Conservation (phyloP, 2,888 invertebrate genomes). For the Oxyscelio sp. region DNA sequence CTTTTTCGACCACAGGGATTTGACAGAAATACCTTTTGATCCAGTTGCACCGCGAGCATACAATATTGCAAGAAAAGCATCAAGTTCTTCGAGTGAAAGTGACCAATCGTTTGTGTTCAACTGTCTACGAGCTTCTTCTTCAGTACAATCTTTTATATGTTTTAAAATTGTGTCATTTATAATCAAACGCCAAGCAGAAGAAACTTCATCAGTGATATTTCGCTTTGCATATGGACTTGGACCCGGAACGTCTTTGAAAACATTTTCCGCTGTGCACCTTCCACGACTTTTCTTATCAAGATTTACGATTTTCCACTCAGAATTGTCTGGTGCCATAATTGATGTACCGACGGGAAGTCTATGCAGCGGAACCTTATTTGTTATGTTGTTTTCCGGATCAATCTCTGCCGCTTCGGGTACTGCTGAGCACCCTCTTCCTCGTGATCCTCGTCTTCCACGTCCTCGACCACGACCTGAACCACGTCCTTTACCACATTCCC, state of each 20-base stretch:
- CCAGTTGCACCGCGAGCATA: constrained; percentile 10
- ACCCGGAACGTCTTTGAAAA: constrained; percentile 22
- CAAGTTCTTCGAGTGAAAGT: background rate
- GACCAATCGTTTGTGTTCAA: background rate
- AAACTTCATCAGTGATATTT: constrained; percentile 17
- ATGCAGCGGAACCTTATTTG: background rate
- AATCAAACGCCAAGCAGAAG: background rate
- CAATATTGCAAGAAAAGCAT: constrained; percentile 5
- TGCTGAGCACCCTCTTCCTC: constrained; percentile 11
- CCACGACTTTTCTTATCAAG: background rate
- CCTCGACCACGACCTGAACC: constrained; percentile 9
- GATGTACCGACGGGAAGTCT: constrained; percentile 5
- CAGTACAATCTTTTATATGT: constrained; percentile 3
- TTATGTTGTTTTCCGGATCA: background rate
- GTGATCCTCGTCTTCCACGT: constrained; percentile 7
- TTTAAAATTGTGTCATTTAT: background rate
- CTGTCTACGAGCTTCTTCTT: background rate
- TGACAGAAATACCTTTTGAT: background rate
- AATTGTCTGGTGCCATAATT: constrained; percentile 10
- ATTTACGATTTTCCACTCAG: background rate
- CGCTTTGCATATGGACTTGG: constrained; percentile 5
- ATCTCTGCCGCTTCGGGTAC: background rate
- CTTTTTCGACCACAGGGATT: constrained; percentile 74
- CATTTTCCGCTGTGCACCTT: background rate
- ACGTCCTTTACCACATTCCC: background rate